phyloP scores from a whole-genome alignment of 2,888 invertebrate species.

The Campoletis raptor region DNA sequence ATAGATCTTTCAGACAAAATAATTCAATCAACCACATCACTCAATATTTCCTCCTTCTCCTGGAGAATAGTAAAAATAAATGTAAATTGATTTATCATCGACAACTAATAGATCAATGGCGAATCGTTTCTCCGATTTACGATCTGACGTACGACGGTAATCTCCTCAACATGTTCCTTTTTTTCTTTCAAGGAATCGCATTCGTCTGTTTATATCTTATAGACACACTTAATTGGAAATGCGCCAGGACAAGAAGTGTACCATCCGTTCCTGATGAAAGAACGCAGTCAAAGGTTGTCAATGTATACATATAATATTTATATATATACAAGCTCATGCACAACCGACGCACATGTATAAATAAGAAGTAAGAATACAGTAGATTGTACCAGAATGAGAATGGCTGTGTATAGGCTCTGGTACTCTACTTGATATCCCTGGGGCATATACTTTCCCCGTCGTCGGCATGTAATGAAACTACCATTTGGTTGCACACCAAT shows the following conservation, averaged over 20 bases:
- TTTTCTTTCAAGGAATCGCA: not conserved
- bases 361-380: constrained; percentile 35
- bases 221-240: constrained; percentile 13
- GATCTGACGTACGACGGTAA: not conserved
- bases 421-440: constrained; percentile 83
- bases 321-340: not conserved
- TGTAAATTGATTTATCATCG: not conserved
- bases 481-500: constrained; percentile 53
- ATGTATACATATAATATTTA: constrained; percentile 18
- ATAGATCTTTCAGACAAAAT: not conserved
- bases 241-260: constrained; percentile 16
- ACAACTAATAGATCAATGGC: not conserved
- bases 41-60: not conserved
- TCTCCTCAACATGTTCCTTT: not conserved
- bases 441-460: constrained; percentile 73
- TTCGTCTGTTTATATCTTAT: not conserved
- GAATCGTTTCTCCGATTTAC: not conserved
- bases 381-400: constrained; percentile 49
- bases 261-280: constrained; percentile 26
- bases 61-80: not conserved
- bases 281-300: constrained; percentile 59
- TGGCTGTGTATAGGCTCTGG: constrained; percentile 59
- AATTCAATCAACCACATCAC: not conserved
- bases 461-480: constrained; percentile 72
- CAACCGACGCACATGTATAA: constrained; percentile 7